Base-by-base conservation (phyloP, 2,113 vertebrate species). In the Martes martes region DNA sequence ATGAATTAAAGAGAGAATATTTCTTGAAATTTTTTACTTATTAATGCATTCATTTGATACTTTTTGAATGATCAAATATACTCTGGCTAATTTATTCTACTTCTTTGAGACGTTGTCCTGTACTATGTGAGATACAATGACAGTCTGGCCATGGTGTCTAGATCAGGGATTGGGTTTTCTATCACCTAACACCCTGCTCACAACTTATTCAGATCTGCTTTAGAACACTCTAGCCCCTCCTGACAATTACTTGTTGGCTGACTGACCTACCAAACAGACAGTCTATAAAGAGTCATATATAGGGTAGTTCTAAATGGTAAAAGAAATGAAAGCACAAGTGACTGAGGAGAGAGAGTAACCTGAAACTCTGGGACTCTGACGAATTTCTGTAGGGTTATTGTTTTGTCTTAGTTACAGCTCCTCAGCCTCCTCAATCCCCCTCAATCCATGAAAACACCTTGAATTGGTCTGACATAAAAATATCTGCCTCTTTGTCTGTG, bases 1-100 rank as follows among this genome's bases (percentile, higher is more conserved):
- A 89, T 97, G 95, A 97, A 96, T 96, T 97, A 98, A 98, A 95
- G 61, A 96, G 39, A 95, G 87, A 96, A 76, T 89, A 90, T 96
- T 96, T 96, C 91, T 95, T 93, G 73, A 94, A 89, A 9, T 11
- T 59, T 97, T 95, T 94, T 45, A 91, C 80, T 96, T 95, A 97
- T 97, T 97, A 96, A 93, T 97, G 71, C 15, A 93, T 96, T 84
- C 92, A 89, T 96, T 85, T 97, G 96, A 91, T 98, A 95, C 79
- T 96, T 94, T 93, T 45, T 26, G 96, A 90, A 92, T 96, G 74
- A 95, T 97, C 80, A 96, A 92, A 96, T 96, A 92, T 73, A 78
- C 87, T 81, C 92, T 89, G 73, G 84, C 33, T 92, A 84, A 96
- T 80, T 94, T 93, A 81, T 93, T 96, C 94, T 85, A 8, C 31